A percentile compares a stretch with the other conserved stretches of the same genome.
Conservation (phyloP, 2,888 invertebrate species). For the Erebia palarica region DNA sequence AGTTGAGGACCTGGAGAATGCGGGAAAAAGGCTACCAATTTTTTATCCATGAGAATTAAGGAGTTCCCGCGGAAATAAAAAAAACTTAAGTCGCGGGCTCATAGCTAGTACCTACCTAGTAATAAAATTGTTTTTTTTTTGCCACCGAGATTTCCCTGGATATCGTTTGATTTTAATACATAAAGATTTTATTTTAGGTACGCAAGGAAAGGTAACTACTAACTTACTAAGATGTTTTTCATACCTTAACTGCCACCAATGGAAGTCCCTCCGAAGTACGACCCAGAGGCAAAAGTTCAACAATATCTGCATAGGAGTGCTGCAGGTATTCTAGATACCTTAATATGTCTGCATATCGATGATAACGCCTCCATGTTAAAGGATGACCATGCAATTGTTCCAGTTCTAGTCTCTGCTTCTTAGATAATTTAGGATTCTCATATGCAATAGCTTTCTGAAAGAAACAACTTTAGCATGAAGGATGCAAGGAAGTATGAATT, state of each 20-base stretch:
- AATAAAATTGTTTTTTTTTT: no score
- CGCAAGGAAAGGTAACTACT: not conserved
- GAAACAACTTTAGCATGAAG: constrained; percentile 3
- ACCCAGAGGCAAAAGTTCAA: constrained; percentile 87
- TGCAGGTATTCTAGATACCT: constrained; percentile 87
- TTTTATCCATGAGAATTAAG: no score
- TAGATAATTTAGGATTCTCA: constrained; percentile 85
- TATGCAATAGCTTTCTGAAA: constrained; percentile 85
- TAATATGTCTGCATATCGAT: constrained; percentile 86
- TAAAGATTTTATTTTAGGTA: no score
- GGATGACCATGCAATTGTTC: constrained; percentile 83
- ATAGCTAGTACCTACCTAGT: no score
- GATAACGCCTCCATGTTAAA: constrained; percentile 88
- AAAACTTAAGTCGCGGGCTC: no score
- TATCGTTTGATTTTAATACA: no score
- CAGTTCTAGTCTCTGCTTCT: constrained; percentile 82
- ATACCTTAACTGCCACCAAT: constrained; percentile 86
- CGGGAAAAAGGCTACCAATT: no score
- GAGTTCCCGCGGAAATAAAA: no score
- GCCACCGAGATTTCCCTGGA: no score
- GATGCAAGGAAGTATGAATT: not conserved
- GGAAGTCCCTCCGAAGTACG: constrained; percentile 88
- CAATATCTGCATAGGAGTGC: constrained; percentile 83
- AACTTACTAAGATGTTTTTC: not conserved
- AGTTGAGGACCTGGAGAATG: no score